phyloP scores from a whole-genome alignment of 2,888 invertebrate genomes.

The Melanostoma mellinum region DNA sequence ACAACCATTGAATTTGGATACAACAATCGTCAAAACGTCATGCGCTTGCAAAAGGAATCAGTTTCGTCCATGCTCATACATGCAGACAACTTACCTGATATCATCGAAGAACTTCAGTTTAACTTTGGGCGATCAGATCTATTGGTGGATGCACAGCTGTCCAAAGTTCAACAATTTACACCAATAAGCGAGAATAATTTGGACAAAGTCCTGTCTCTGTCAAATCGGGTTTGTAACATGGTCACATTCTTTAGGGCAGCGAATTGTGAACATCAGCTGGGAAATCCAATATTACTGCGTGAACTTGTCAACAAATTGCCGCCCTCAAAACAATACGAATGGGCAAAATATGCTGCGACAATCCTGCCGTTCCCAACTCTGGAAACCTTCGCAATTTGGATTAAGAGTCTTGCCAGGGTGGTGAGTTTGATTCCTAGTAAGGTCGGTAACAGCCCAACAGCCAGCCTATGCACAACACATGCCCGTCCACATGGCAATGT shows the following conservation, averaged over 20 bases:
- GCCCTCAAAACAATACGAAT: slow-evolving; percentile 37
- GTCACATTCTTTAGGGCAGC: slow-evolving; percentile 43
- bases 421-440: slow-evolving; percentile 45
- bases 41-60: too few relatives aligned
- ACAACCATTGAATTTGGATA: slow-evolving; percentile 34
- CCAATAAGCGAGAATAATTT: slow-evolving; percentile 15
- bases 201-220: slow-evolving; percentile 42
- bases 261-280: slow-evolving; percentile 52
- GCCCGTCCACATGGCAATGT: too few relatives aligned
- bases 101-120: slow-evolving; percentile 39
- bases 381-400: slow-evolving; percentile 19
- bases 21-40: slow-evolving; percentile 15
- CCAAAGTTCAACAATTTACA: slow-evolving; percentile 17
- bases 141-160: slow-evolving; percentile 47
- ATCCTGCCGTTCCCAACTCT: slow-evolving; percentile 42
- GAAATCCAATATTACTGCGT: slow-evolving; percentile 41
- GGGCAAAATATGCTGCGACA: slow-evolving; percentile 22
- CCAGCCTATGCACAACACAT: too few relatives aligned
- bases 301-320: slow-evolving; percentile 54
- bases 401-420: slow-evolving; percentile 51
- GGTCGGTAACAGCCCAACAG: too few relatives aligned
- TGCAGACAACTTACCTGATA: neutral
- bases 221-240: slow-evolving; percentile 45
- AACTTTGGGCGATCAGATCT: slow-evolving; percentile 58
- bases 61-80: neutral